Percentiles rank a stretch among this genome's conserved stretches.
Conservation (phyloP, 2,888 invertebrate species). For the Malachius bipustulatus region DNA sequence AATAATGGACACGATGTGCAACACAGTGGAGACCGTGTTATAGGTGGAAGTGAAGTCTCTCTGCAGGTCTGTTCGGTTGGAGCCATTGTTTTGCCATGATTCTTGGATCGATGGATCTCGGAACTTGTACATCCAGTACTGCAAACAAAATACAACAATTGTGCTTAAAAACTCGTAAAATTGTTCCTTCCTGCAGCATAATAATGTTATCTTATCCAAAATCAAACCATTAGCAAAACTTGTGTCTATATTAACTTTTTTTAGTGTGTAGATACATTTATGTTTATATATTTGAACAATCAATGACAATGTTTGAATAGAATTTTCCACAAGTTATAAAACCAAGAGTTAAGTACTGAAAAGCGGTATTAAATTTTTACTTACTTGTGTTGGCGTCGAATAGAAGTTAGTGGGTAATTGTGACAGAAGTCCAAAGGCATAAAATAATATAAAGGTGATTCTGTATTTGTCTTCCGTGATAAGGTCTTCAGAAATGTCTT, state of each 20-base stretch:
- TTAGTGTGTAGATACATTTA: no score
- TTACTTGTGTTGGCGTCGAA: constrained; percentile 12
- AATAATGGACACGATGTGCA: constrained; percentile 9
- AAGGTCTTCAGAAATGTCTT: background rate
- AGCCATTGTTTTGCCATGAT: background rate
- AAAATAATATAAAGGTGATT: constrained; percentile 5
- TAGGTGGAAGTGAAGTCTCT: constrained; percentile 9
- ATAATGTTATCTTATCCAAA: no score
- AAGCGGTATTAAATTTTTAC: constrained; percentile 6
- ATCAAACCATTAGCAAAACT: no score
- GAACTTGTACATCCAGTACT: constrained; percentile 6
- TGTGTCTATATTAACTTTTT: no score
- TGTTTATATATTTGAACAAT: no score
- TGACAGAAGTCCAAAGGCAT: constrained; percentile 9
- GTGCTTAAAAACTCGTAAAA: no score
- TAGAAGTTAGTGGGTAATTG: constrained; percentile 12
- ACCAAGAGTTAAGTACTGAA: background rate
- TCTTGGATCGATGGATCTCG: background rate
- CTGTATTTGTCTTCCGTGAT: background rate
- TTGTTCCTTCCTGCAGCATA: no score
- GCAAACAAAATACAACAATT: background rate
- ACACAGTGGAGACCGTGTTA: constrained; percentile 11
- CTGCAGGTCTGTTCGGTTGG: constrained; percentile 8
- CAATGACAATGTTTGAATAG: no score
- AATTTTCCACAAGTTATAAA: background rate